phyloP scores from a whole-genome alignment of 2,888 invertebrate species.

The Tenthredo mesomela region DNA sequence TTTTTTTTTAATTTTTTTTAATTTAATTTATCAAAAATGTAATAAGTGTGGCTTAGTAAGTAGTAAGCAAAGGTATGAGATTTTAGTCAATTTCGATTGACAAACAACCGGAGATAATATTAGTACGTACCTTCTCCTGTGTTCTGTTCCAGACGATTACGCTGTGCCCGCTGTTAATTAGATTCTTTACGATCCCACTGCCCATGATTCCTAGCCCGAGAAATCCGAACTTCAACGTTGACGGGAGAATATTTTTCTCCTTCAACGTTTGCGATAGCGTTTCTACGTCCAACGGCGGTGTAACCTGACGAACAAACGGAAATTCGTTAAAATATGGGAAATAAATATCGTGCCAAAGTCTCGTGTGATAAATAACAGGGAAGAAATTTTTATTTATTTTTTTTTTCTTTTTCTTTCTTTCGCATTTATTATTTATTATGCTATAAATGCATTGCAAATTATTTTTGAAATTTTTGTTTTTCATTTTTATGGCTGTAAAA shows the following conservation, averaged over 20 bases:
- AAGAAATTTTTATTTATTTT: neutral
- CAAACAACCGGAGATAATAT: neutral
- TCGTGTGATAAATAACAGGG: neutral
- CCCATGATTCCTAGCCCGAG: slow-evolving; percentile 98
- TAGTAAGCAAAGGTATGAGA: neutral
- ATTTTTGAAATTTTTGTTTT: neutral
- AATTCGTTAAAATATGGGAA: neutral
- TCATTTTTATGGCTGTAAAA: too few relatives aligned
- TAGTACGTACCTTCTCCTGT: slow-evolving; percentile 89
- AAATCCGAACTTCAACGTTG: slow-evolving; percentile 94
- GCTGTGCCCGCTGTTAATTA: slow-evolving; percentile 95
- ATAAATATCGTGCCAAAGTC: neutral
- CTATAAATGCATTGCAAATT: neutral
- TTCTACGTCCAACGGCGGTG: slow-evolving; percentile 88
- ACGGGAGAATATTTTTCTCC: slow-evolving; percentile 92
- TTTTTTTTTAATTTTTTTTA: too few relatives aligned
- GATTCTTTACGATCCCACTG: slow-evolving; percentile 95
- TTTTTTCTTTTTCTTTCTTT: too few relatives aligned
- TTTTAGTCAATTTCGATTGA: neutral
- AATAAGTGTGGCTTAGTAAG: neutral
- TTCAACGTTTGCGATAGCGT: slow-evolving; percentile 88
- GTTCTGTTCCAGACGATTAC: slow-evolving; percentile 97
- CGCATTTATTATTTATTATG: too few relatives aligned
- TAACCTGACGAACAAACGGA: slow-evolving; percentile 79
- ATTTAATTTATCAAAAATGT: neutral